Conservation (phyloP, 2,797 vertebrate genomes). For the Spheniscus humboldti region DNA sequence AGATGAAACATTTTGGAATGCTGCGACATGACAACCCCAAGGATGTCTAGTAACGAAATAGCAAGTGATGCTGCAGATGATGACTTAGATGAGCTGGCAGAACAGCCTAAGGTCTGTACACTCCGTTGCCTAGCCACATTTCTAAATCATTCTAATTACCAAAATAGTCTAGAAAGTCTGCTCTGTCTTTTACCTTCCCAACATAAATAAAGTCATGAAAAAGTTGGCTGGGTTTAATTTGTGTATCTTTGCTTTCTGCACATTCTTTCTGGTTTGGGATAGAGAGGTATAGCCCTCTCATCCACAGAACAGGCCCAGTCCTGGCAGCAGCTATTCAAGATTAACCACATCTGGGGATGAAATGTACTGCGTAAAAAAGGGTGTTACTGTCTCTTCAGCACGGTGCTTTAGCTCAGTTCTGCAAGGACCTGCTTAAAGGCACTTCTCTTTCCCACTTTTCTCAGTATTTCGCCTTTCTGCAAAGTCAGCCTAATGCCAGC, state of each 20-base stretch:
- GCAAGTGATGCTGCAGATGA: neutral
- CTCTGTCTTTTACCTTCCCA: constrained; percentile 25
- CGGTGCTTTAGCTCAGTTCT: neutral
- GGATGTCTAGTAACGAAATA: neutral
- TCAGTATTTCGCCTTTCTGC: neutral
- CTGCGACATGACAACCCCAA: neutral
- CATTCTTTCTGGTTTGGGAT: neutral
- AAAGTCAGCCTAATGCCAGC: neutral
- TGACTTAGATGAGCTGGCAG: constrained; percentile 11
- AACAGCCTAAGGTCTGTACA: neutral
- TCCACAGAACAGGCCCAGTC: neutral
- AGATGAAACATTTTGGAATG: neutral
- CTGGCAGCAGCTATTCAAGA: neutral
- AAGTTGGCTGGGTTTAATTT: neutral
- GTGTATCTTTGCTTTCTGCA: neutral
- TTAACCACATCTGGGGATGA: neutral
- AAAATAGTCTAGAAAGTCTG: constrained; percentile 18
- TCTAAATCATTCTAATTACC: constrained; percentile 8
- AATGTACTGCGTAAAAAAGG: neutral
- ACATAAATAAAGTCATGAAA: constrained; percentile 25
- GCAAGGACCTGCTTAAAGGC: neutral
- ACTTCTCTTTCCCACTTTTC: neutral
- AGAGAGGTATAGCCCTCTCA: neutral
- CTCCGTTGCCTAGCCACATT: neutral
- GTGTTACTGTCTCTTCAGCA: neutral